Evolutionary conservation across 2,113 vertebrate species (phyloP).

Genomic region (Spilogale gracilis): DNA sequence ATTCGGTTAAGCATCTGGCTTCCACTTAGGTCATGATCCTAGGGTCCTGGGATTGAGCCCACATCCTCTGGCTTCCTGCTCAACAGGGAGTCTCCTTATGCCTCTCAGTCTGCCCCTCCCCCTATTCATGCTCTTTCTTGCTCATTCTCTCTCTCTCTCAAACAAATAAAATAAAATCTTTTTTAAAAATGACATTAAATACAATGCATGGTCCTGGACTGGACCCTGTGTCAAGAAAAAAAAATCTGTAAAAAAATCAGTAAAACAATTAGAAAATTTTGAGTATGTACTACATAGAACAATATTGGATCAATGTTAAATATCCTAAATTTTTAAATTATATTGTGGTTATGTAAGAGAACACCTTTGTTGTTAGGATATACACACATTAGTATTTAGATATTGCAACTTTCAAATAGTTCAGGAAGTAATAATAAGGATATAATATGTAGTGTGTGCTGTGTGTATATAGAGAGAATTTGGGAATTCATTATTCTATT

Average conservation of each 20-base stretch:
- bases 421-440: background rate
- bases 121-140: background rate
- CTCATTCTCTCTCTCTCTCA: background rate
- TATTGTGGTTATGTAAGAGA: background rate
- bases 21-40: background rate
- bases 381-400: background rate
- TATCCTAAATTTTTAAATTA: conserved; percentile 5
- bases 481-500: background rate
- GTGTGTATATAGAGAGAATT: background rate
- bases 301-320: background rate
- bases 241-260: background rate
- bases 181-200: background rate
- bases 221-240: background rate
- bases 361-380: background rate
- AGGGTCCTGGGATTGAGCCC: background rate
- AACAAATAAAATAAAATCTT: background rate
- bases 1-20: background rate
- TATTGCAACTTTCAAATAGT: background rate
- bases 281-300: background rate
- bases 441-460: background rate
- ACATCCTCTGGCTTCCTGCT: fast-evolving
- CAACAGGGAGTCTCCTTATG: background rate
- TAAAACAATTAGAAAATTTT: background rate
- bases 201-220: background rate
- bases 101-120: background rate